Evolutionary conservation across 2,888 invertebrate species (phyloP).

Genomic region (Philereme vetulata): DNA sequence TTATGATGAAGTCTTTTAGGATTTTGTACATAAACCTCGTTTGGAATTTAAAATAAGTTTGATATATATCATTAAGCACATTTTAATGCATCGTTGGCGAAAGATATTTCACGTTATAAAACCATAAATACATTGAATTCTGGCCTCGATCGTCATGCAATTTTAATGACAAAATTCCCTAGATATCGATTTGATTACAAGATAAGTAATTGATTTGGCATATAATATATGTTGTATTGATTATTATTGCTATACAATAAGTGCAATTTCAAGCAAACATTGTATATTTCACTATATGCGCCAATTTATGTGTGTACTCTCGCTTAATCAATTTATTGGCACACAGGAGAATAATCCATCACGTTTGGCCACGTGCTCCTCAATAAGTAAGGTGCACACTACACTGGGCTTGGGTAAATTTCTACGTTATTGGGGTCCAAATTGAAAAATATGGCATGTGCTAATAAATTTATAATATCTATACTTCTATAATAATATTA

Average conservation of each 20-base stretch:
- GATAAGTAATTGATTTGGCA: no score
- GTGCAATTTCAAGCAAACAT: background rate
- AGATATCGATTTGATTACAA: no score
- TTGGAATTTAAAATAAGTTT: background rate
- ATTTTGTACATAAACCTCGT: background rate
- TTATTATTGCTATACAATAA: no score
- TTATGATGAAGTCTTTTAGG: background rate
- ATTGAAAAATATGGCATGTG: constrained; percentile 46
- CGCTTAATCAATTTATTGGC: constrained; percentile 46
- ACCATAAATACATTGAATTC: no score
- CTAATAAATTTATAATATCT: background rate
- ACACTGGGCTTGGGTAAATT: constrained; percentile 44
- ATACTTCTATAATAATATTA: no score
- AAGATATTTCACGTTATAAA: no score
- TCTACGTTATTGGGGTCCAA: constrained; percentile 45
- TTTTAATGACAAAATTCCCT: no score
- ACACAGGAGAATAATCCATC: constrained; percentile 62
- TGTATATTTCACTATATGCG: background rate
- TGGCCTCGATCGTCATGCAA: no score
- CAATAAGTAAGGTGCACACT: constrained; percentile 54
- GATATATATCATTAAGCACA: no score
- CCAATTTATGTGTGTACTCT: constrained; percentile 13
- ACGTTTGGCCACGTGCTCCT: constrained; percentile 65
- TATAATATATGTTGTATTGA: no score
- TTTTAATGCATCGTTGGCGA: no score